Base-by-base conservation (phyloP, 2,888 invertebrate genomes). In the Resseliella maxima region DNA sequence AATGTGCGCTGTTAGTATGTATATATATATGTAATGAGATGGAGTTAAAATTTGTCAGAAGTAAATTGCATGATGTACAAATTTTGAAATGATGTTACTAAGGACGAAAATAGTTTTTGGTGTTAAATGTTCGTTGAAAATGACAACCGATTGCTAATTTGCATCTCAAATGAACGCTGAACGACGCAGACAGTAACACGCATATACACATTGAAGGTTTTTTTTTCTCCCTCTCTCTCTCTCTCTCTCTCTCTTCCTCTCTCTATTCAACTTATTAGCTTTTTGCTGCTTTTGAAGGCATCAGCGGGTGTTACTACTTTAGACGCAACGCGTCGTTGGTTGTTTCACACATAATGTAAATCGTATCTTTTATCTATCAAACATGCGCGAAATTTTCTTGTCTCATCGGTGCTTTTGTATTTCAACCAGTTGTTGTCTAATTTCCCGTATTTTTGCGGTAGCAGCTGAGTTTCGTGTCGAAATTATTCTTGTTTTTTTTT, bases 21-120 rank as follows among this genome's bases (percentile, higher is more conserved):
- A n/a, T n/a, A n/a, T n/a, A n/a, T n/a, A n/a, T n/a, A n/a, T n/a
- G 8, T 72, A 72, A 72, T 72, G 59, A 72, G 72, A 72, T 27
- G 2, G 35, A 31, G 27, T 27, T 72, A 15, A 72, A 72, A 72
- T 31, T 72, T n/a, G 31, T 31, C 31, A 31, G 15, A 2, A 0
- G 18, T 31, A 15, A 8, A 12, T 12, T 15, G 12, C 0, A n/a
- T 12, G 35, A 72, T 24, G 59, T 27, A 59, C 59, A 59, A 50
- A 50, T 50, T 50, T 8, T 21, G 50, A 59, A 59, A 59, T 59
- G 24, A 8, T 10, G 59, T 24, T 50, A 18, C 18, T 18, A 5
- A 24, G 59, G 24, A 31, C 5, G 31, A 31, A 72, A 27, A 72
- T 72, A 72, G 72, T 27, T 72, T 24, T 31, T 72, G 31, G 72